phyloP scores from a whole-genome alignment of 2,797 vertebrate genomes.

The Lepilemur ruficaudatus region DNA sequence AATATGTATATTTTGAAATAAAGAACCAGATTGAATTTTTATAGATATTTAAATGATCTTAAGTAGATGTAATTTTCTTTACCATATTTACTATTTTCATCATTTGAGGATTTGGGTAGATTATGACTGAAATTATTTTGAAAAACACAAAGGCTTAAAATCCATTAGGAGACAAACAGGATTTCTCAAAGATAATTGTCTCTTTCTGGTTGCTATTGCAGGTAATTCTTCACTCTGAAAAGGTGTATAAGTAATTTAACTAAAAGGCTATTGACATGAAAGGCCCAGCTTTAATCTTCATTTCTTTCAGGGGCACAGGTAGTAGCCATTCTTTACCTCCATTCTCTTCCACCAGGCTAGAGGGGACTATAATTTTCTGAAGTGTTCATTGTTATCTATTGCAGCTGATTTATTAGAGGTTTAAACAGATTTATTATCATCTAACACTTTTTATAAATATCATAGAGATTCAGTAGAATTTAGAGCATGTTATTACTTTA shows the following conservation, averaged over 20 bases:
- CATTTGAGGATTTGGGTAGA: not conserved
- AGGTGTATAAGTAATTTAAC: not conserved
- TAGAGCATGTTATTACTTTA: not conserved
- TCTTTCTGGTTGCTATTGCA: not conserved
- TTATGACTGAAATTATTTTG: conserved; percentile 14
- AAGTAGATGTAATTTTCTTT: not conserved
- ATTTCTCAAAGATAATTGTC: not conserved
- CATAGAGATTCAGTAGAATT: not conserved
- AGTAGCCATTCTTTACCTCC: not conserved
- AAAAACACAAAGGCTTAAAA: not conserved
- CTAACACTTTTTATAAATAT: not conserved
- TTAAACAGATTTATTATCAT: conserved; percentile 21
- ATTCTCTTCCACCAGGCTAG: not conserved
- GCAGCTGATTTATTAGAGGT: not conserved
- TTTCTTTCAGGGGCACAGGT: not conserved
- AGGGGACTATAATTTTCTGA: not conserved
- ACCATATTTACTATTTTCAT: not conserved
- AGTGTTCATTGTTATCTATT: not conserved
- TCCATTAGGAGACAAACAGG: not conserved
- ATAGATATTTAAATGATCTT: not conserved
- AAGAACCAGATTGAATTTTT: not conserved
- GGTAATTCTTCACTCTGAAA: not conserved
- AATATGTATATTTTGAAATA: not conserved
- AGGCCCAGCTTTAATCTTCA: not conserved
- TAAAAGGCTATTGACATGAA: not conserved